Base-by-base conservation (phyloP, 2,888 invertebrate species). In the Drosophila maculinotata region DNA sequence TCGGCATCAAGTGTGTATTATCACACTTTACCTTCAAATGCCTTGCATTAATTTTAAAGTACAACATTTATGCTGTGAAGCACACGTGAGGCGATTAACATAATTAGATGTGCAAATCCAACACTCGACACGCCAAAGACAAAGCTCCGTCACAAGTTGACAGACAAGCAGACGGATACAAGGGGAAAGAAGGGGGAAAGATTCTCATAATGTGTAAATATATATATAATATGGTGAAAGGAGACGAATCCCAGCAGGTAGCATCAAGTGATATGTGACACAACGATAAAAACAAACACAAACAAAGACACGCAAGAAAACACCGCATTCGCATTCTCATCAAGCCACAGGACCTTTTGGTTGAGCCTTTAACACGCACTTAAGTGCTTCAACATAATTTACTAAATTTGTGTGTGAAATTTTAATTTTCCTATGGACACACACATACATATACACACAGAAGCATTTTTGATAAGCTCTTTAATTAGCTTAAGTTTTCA, bases 401-500 rank as follows among this genome's bases (percentile, higher is more conserved):
- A 42, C 47, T 30, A 33, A 68, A 64, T 60, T 56, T 68, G 28
- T 33, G 56, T 60, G 57, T 59, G 36, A 66, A 71, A 60, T 81
- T 71, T 56, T 71, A 75, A 81, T 71, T 68, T 52, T 42, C 58
- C 26, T 54, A 42, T 14, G 33, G 42, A 25, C 1, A 23, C 4
- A 17, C n/a, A 35, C 36, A 15, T 15, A 1, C n/a, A 17, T 20
- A 20, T 20, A 4, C 20, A 20, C 36, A 9, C 30, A 63, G 7
- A 12, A 45, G 28, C 47, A 52, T 59, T 75, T 51, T 54, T 53
- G 69, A 63, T 53, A 69, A 65, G 72, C 44, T 28, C 48, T 76
- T 76, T 80, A 83, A 80, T 86, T 79, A 76, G 76, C 84, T 79
- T 59, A 69, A 79, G 69, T 64, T 82, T 76, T 63, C 69, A 60